Base-by-base conservation (phyloP, 2,113 vertebrate genomes). In the Haemorhous mexicanus region DNA sequence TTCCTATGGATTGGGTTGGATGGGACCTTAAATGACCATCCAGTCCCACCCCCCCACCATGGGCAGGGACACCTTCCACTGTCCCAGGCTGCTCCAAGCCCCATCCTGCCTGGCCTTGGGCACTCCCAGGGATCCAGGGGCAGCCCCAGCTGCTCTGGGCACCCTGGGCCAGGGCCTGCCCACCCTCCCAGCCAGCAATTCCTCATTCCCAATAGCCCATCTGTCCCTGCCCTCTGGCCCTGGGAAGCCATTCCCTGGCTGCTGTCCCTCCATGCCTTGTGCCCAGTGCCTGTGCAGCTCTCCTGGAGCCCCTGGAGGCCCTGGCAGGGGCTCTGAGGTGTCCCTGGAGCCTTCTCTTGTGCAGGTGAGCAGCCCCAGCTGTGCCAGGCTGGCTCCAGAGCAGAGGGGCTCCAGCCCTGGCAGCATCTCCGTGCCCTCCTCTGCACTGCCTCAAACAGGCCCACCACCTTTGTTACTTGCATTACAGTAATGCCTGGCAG, bases 21-120 rank as follows among this genome's bases (percentile, higher is more conserved):
- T 18, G 17, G 8, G 21, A 47, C 11, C 10, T 76, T 35, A 62
- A 69, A n/a, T 4, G 6, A 4, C 4, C 23, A 35, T 32, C 14
- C 10, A 11, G 6, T 37, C 0, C 28, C 11, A 18, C 2, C 6
- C 8, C 2, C 10, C 2, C 11, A 30, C 33, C 7, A 30, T 39
- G 33, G 9, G 10, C 44, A 74, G 23, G 52, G 28, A 52, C 46
- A 30, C 0, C 4, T 81, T 2, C 7, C 53, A 21, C 19, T 6
- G 0, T 4, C 7, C 69, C 53, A 67, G 19, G 7, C 0, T 53
- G 23, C 19, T 67, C 44, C 44, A 6, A 59, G 16, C 11, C 39
- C 37, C 0, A 0, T 61, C 44, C 53, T 46, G 0, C 46, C 61
- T 33, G 23, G 7, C 37, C 28, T 8, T 33, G 68, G 23, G 0